A percentile compares a stretch with the other conserved stretches of the same genome.
These are phyloP conservation scores for Rhodophaea formosa DNA, from an alignment of 2,888 invertebrate genomes.

Conservation along the genomic window DNA sequence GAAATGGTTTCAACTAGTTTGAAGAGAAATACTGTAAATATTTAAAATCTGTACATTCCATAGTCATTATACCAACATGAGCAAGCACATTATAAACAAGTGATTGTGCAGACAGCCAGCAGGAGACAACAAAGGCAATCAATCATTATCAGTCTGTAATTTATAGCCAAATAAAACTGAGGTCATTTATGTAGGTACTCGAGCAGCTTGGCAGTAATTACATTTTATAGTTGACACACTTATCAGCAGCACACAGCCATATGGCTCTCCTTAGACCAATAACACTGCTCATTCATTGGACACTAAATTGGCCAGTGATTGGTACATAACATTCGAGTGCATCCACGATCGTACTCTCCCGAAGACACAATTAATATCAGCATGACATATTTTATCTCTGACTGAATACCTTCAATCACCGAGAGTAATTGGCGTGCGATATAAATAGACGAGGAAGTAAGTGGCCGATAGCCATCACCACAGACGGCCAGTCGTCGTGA, in stretches of 20 bases:
- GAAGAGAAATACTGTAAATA: too few species aligned
- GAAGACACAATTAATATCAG: not conserved
- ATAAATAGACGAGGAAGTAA: slow-evolving; percentile 28
- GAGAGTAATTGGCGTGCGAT: slow-evolving; percentile 14
- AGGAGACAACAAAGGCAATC: slow-evolving; percentile 3
- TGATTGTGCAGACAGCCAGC: not conserved
- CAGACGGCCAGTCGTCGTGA: slow-evolving; percentile 23
- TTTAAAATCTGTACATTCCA: too few species aligned
- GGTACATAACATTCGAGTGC: not conserved
- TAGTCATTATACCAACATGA: too few species aligned
- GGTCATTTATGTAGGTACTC: slow-evolving; percentile 5
- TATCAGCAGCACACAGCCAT: slow-evolving; percentile 6
- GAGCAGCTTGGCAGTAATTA: slow-evolving; percentile 12
- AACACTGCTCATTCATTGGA: not conserved
- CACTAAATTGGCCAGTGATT: slow-evolving; percentile 11
- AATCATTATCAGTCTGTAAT: slow-evolving; percentile 6
- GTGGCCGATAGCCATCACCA: slow-evolving; percentile 25
- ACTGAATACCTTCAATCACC: slow-evolving; percentile 9
- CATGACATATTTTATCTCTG: slow-evolving; percentile 8
- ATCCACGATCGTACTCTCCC: not conserved
- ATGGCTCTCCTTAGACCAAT: slow-evolving; percentile 4
- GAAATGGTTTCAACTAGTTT: too few species aligned
- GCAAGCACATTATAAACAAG: too few species aligned
- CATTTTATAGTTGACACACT: slow-evolving; percentile 17
- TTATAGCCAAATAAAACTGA: slow-evolving; percentile 11